Evolutionary conservation across 1,140 invertebrate species (phyloP).

Genomic region (Periplaneta americana): DNA sequence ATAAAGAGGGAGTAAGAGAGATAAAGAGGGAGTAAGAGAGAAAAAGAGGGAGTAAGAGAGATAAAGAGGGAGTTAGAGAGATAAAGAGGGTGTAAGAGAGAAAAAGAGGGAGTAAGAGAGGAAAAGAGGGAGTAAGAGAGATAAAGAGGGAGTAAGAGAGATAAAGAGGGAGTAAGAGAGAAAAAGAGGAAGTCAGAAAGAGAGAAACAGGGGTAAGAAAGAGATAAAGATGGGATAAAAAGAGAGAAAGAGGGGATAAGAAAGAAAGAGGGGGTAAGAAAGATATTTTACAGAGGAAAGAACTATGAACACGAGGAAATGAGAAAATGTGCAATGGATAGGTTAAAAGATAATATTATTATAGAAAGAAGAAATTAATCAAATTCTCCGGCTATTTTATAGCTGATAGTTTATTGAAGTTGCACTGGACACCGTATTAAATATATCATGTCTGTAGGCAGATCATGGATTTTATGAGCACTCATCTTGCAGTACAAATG

Average conservation of each 20-base stretch:
- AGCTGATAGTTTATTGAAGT: no score
- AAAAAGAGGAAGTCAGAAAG: background rate
- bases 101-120: background rate
- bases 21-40: background rate
- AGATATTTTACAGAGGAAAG: background rate
- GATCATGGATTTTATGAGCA: no score
- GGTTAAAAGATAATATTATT: no score
- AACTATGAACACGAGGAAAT: background rate
- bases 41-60: background rate
- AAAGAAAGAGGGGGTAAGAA: background rate
- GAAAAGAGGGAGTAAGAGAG: background rate
- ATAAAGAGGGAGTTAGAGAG: no score
- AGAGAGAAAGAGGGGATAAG: background rate
- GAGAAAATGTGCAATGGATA: no score
- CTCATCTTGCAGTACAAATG: no score
- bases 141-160: background rate
- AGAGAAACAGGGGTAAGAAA: background rate
- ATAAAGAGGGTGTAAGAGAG: background rate
- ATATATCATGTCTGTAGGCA: no score
- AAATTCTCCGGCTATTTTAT: no score
- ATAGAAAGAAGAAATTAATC: no score
- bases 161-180: background rate
- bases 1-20: no score
- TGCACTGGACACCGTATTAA: no score
- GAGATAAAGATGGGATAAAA: background rate